phyloP scores from a whole-genome alignment of 1,140 invertebrate species.

The Drosophila ananassae region DNA sequence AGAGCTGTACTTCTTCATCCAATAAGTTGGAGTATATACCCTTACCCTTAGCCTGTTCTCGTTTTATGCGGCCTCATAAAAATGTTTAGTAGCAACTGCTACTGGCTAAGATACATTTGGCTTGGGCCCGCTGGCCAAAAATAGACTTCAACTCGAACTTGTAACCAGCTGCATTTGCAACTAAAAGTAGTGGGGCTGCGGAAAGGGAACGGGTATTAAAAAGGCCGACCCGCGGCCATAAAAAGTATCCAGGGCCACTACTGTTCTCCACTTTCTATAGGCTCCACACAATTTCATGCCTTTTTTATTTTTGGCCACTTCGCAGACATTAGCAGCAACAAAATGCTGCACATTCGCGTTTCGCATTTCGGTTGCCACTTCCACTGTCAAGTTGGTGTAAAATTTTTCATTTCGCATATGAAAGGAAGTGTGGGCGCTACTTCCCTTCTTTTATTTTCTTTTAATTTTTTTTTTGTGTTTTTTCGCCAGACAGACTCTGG shows the following conservation, averaged over 20 bases:
- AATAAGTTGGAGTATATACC: not conserved
- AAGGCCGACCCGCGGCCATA: constrained; percentile 66
- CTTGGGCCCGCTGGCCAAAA: not conserved
- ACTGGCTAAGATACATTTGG: not conserved
- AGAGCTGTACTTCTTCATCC: no score
- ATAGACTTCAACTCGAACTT: constrained; percentile 3
- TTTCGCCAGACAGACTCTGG: constrained; percentile 6
- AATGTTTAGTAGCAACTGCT: not conserved
- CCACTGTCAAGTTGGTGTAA: constrained; percentile 80
- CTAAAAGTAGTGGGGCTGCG: not conserved
- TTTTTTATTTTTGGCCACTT: constrained; percentile 63
- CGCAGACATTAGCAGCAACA: constrained; percentile 1
- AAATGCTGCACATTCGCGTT: constrained; percentile 67
- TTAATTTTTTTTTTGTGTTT: constrained; percentile 36
- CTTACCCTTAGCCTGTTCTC: not conserved
- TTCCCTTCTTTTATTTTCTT: constrained; percentile 13
- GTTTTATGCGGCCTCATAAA: not conserved
- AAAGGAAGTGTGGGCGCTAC: constrained; percentile 79
- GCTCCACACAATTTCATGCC: constrained; percentile 68
- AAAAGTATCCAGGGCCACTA: constrained; percentile 62
- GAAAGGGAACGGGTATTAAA: constrained; percentile 40
- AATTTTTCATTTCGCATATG: constrained; percentile 82
- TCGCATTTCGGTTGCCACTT: constrained; percentile 64
- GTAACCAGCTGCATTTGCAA: constrained; percentile 3
- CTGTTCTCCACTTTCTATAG: constrained; percentile 28